A percentile compares a stretch with the other conserved stretches of the same genome.
phyloP scores from a whole-genome alignment of 2,797 vertebrate genomes.

The Synanceia verrucosa region DNA sequence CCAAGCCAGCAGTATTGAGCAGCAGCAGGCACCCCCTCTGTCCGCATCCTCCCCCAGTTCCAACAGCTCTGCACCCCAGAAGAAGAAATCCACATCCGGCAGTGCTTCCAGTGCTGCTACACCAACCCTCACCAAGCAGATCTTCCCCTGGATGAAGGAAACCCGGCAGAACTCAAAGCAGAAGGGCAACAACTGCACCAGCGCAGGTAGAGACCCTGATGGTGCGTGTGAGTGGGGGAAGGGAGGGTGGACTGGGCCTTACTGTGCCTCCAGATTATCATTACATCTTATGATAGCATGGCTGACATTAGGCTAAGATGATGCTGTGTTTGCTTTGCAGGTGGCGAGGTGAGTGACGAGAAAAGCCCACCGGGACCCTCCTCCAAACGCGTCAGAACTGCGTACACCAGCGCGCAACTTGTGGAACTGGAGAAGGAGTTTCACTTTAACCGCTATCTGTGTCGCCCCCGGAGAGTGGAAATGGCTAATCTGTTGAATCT shows the following conservation, averaged over 20 bases:
- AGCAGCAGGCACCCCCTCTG: slow-evolving; percentile 89
- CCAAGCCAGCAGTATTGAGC: slow-evolving; percentile 82
- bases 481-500: slow-evolving; percentile 99
- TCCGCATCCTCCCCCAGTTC: slow-evolving; percentile 89
- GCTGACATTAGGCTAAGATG: slow-evolving; percentile 19
- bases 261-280: slow-evolving; percentile 15
- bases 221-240: slow-evolving; percentile 8
- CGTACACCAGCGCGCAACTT: slow-evolving; percentile 97
- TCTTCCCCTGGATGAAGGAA: slow-evolving; percentile 99
- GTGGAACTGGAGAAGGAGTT: slow-evolving; percentile 99
- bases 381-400: slow-evolving; percentile 97
- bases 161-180: slow-evolving; percentile 95
- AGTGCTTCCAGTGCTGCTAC: slow-evolving; percentile 82
- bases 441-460: slow-evolving; percentile 98
- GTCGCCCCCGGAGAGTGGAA: slow-evolving; percentile 95
- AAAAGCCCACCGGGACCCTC: slow-evolving; percentile 97
- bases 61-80: slow-evolving; percentile 87
- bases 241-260: slow-evolving; percentile 3
- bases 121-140: slow-evolving; percentile 93
- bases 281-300: background rate
- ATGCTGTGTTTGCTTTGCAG: slow-evolving; percentile 73
- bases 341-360: slow-evolving; percentile 95
- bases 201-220: slow-evolving; percentile 85
- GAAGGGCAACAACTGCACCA: slow-evolving; percentile 90
- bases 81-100: slow-evolving; percentile 88